Evolutionary conservation across 1,140 invertebrate species (phyloP), one percentile per base, ranked within the genome.

Genomic region (Galendromus occidentalis): DNA sequence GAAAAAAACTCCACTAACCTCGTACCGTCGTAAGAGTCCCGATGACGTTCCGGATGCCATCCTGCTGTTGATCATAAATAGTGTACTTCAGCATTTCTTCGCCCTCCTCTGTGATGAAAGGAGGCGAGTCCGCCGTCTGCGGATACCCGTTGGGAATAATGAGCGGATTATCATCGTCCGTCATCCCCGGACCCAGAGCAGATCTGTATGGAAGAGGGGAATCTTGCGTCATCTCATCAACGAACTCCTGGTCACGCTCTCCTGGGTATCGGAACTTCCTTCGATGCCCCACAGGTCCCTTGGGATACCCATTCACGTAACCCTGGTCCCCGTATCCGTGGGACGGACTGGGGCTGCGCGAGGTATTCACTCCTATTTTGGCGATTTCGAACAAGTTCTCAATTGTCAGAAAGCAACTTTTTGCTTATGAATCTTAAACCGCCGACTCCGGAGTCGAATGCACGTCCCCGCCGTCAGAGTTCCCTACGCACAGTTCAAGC

Each of bases 361-460:
- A 59, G 51, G 51, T 59, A 29, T 25, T 59, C 22, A 59, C 51
- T 59, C 51, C 51, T 59, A 59, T 59, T 59, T 59, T 59, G 51
- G 33, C 25, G 14, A 33, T 17, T 14, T 59, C 25, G 51, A 25
- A 29, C 25, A 18, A 59, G 51, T 22, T n/a, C n/a, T n/a, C n/a
- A n/a, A n/a, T n/a, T 33, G 12, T 59, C 51, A 59, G 14, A 59
- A 59, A 59, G n/a, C 51, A 59, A 59, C 22, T 6, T 14, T 25
- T 59, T 59, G 33, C 9, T 39, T 39, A 39, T 39, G 33, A 39
- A 9, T 39, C 9, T 9, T n/a, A n/a, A n/a, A 39, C 33, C 9
- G 9, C 4, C 33, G 33, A 39, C 33, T 4, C 4, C 33, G 33
- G 33, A 4, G 4, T 9, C 9, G 9, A 39, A 4, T 39, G 9